Evolutionary conservation across 92 coral and sea anemone genomes (phyloP).

Genomic region (Zoanthus gigantus): DNA sequence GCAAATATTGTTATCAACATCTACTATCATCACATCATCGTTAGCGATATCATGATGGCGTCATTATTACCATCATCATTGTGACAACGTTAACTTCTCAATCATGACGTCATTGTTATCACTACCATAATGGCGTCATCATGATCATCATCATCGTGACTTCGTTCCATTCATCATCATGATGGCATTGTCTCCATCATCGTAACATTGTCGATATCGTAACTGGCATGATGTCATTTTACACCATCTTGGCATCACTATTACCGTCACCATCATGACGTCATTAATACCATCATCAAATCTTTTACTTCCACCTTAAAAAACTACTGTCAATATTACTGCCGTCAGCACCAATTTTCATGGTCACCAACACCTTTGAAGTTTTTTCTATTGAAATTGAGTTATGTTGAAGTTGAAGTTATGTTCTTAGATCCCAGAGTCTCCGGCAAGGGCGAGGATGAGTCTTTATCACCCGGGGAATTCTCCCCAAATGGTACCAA

Average conservation of each 20-base stretch:
- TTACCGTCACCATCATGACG: too few relatives aligned
- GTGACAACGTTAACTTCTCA: neutral
- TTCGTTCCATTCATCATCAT: neutral
- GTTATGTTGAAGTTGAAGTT: too few relatives aligned
- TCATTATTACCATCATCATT: neutral
- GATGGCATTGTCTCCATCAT: neutral
- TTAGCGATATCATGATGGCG: neutral
- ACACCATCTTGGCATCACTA: too few relatives aligned
- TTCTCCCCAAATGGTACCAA: conserved; percentile 61
- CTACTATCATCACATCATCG: neutral
- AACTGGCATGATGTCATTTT: neutral
- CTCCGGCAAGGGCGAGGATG: conserved; percentile 46
- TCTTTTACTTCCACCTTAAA: neutral
- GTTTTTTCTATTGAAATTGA: too few relatives aligned
- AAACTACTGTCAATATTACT: neutral
- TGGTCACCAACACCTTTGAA: too few relatives aligned
- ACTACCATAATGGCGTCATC: neutral
- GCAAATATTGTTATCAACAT: neutral
- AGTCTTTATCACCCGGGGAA: conserved; percentile 80
- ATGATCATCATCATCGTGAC: neutral
- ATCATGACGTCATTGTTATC: neutral
- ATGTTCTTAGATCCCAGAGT: neutral
- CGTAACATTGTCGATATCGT: neutral
- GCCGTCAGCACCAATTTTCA: too few relatives aligned
- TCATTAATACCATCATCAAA: neutral